Conservation (phyloP, 2,797 vertebrate genomes). For the Acanthis flammea region DNA sequence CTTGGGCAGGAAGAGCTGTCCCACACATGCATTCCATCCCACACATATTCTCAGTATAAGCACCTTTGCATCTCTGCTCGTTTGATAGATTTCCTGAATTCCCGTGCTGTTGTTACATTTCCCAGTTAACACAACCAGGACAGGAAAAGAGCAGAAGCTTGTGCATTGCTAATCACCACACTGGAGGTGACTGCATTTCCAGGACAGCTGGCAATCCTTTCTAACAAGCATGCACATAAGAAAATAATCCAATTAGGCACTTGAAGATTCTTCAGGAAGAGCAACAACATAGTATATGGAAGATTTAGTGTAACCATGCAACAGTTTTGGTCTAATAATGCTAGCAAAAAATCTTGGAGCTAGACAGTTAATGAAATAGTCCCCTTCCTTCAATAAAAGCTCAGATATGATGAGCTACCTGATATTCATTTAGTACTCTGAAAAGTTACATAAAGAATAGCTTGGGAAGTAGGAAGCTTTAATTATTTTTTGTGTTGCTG, state of each 20-base stretch:
- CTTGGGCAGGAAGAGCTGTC: not conserved
- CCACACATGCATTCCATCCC: not conserved
- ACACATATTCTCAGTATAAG: not conserved
- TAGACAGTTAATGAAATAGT: not conserved
- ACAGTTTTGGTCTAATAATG: not conserved
- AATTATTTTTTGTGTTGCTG: not conserved
- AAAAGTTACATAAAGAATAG: not conserved
- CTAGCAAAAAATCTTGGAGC: not conserved
- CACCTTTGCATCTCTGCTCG: not conserved
- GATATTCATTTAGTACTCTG: not conserved
- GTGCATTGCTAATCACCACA: not conserved
- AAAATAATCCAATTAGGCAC: not conserved
- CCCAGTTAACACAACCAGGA: not conserved
- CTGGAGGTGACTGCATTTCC: not conserved
- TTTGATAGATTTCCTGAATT: not conserved
- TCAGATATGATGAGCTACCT: not conserved
- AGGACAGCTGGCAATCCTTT: not conserved
- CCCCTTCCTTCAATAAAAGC: not conserved
- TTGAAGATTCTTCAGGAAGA: not conserved
- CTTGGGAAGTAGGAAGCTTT: not conserved
- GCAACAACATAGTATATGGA: not conserved
- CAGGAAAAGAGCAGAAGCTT: not conserved
- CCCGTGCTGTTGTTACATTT: not conserved
- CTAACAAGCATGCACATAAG: not conserved
- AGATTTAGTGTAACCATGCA: not conserved